Conservation (phyloP, 2,888 invertebrate species). For the Microctonus brassicae region DNA sequence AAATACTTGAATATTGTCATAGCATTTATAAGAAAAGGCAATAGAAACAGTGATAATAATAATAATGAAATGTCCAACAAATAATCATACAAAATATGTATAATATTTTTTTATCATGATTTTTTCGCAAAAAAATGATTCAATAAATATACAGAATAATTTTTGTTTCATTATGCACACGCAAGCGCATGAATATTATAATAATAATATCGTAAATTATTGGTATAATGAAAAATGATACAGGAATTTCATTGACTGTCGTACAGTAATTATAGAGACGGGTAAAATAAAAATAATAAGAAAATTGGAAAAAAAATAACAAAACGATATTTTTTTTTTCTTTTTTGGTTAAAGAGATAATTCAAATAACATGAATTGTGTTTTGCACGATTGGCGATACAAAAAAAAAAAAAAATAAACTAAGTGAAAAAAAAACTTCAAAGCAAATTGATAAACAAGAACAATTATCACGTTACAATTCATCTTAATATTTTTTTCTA, state of each 20-base stretch:
- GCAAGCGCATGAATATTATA: not conserved
- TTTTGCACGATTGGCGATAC: not conserved
- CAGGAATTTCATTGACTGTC: not conserved
- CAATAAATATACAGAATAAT: conserved; percentile 4
- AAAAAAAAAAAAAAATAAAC: not conserved
- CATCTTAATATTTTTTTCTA: not conserved
- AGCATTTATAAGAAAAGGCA: conserved; percentile 26
- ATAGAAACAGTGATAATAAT: not conserved
- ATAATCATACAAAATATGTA: conserved; percentile 28
- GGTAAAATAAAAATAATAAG: not conserved
- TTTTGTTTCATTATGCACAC: not conserved
- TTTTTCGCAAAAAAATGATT: conserved; percentile 18
- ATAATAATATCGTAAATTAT: not conserved
- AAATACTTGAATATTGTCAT: conserved; percentile 51
- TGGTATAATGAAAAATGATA: not conserved
- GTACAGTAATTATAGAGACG: not conserved
- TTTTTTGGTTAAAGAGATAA: conserved; percentile 15
- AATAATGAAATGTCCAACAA: conserved; percentile 35
- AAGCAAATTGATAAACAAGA: not conserved
- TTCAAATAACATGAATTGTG: not conserved
- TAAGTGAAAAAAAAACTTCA: not conserved
- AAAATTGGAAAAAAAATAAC: not conserved
- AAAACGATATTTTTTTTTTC: conserved; percentile 25
- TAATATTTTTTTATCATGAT: conserved; percentile 22
- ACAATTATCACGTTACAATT: not conserved